A percentile compares a stretch with the other conserved stretches of the same genome.
Conservation (phyloP, 2,113 vertebrate species). For the Paracanthobrama guichenoti region DNA sequence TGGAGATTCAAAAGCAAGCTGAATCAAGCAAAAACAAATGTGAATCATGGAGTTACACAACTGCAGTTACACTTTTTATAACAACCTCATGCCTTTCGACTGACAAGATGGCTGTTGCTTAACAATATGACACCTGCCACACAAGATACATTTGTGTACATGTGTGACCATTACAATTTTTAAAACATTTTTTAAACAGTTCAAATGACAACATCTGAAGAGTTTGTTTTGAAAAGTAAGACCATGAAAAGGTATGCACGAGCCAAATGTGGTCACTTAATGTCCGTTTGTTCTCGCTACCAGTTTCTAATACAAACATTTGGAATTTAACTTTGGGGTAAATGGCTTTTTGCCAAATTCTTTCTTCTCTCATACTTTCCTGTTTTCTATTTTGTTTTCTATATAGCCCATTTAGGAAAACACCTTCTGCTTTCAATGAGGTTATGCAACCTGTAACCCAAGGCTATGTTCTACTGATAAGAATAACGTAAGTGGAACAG, state of each 20-base stretch:
- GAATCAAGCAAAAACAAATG: no score
- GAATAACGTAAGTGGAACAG: background rate
- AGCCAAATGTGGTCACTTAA: background rate
- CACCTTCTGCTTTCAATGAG: background rate
- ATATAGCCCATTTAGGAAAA: background rate
- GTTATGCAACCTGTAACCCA: background rate
- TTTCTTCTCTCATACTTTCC: background rate
- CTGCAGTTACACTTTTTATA: background rate
- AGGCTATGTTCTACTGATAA: background rate
- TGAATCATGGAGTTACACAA: background rate
- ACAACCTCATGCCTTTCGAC: background rate
- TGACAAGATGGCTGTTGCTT: background rate
- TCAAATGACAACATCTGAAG: background rate
- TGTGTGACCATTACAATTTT: background rate
- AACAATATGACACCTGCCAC: background rate
- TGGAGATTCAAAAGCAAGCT: no score
- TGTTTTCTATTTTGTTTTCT: background rate
- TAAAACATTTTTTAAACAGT: no score
- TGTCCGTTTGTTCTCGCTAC: background rate
- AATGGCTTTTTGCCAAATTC: background rate
- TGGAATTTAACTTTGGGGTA: background rate
- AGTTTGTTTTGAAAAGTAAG: slow-evolving; percentile 16
- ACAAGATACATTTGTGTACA: background rate
- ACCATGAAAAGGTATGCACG: slow-evolving; percentile 33
- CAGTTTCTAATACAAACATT: slow-evolving; percentile 15